Evolutionary conservation across 2,113 vertebrate genomes (phyloP), one percentile per base, ranked within the genome.

Genomic region (Nyctibius bracteatus): DNA sequence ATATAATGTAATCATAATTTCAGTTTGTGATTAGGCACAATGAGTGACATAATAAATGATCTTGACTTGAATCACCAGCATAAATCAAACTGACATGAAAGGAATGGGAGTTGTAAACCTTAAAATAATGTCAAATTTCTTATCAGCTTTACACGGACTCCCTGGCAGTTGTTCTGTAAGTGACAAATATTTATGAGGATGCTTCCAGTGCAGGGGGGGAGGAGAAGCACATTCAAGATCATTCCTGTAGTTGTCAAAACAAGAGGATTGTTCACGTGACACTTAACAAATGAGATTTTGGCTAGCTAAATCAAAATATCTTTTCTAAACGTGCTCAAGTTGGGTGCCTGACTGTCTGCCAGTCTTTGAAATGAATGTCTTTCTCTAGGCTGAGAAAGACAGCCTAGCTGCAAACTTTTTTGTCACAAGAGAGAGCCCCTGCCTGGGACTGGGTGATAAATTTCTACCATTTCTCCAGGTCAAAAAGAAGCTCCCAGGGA

Each of bases 341-440:
- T 2, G 17, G 97, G 96, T 97, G 96, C 96, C 96, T 95, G 89
- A 90, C 90, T 97, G 97, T 96, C 98, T 96, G 85, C 95, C 81
- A 81, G 84, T 87, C 82, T 97, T 96, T 94, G 37, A 70, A 85
- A 94, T 79, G 39, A 75, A 89, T 49, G 81, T 33, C n/a, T n/a
- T n/a, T n/a, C n/a, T n/a, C n/a, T n/a, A n/a, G n/a, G 10, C 71
- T 74, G 51, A 96, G 93, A 94, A 91, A 95, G 88, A 85, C 51
- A 79, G 39, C 35, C 62, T 86, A 28, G 0, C 59, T 57, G 51
- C 90, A 97, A 95, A 85, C 37, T 80, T 90, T 83, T 63, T 65
- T 96, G 77, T 95, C 86, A 83, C 61, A 90, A 94, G 90, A 96
- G 68, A 95, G 41, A 94, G 66, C 11, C 66, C 25, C 61, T 90